Evolutionary conservation across 2,797 vertebrate genomes (phyloP).

Genomic region (Miopithecus talapoin): DNA sequence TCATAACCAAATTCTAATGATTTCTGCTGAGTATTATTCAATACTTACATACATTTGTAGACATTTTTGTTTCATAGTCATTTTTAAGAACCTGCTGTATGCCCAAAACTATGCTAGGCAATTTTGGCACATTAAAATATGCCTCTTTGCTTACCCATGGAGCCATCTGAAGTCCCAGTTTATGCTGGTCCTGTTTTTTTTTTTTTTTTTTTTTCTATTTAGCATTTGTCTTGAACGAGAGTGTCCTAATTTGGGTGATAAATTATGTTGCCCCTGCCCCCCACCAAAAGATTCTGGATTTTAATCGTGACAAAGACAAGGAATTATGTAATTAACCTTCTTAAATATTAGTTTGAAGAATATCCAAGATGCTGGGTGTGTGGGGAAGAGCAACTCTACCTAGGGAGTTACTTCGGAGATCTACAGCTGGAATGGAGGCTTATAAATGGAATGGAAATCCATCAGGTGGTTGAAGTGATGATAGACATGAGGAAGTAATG

Average conservation of each 20-base stretch:
- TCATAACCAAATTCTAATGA: not conserved
- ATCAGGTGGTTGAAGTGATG: no score
- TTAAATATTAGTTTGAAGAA: not conserved
- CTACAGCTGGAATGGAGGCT: not conserved
- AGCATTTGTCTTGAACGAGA: not conserved
- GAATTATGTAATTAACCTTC: not conserved
- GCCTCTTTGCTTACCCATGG: not conserved
- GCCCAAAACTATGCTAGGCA: not conserved
- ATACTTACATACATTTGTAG: not conserved
- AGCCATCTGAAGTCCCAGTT: not conserved
- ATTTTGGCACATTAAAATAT: not conserved
- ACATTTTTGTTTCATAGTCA: not conserved
- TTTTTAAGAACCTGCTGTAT: not conserved
- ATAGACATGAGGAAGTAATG: not conserved
- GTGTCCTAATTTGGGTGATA: not conserved
- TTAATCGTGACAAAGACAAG: not conserved
- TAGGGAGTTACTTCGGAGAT: not conserved
- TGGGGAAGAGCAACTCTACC: not conserved
- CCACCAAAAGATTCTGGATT: not conserved
- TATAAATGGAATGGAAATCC: not conserved
- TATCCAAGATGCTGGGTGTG: not conserved
- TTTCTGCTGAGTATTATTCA: not conserved
- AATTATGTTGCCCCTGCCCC: not conserved
- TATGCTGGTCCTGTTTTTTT: not conserved
- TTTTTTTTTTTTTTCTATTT: not conserved